phyloP scores from a whole-genome alignment of 1,140 invertebrate species.

The Drosophila gunungcola region DNA sequence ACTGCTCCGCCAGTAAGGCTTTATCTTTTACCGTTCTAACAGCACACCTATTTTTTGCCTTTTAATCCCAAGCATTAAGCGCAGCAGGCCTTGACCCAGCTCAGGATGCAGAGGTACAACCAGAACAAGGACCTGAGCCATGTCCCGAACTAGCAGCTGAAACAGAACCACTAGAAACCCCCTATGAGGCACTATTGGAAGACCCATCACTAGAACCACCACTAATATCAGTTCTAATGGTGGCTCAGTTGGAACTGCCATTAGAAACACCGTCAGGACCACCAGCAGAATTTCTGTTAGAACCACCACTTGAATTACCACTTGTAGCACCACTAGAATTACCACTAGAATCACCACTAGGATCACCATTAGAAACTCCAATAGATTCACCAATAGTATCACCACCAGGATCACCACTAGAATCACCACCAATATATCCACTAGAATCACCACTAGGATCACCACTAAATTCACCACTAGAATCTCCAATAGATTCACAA shows the following conservation, averaged over 20 bases:
- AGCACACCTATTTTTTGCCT: too few relatives aligned
- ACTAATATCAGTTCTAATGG: not conserved
- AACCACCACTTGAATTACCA: not conserved
- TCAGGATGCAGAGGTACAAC: not conserved
- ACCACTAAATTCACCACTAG: not conserved
- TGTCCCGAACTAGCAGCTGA: not conserved
- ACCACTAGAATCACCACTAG: rapidly evolving
- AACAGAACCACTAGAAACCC: not conserved
- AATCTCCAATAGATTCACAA: not conserved
- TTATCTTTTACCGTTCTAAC: not conserved
- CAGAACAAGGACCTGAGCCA: not conserved
- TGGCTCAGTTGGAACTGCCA: too few relatives aligned
- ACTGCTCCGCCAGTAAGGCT: not conserved
- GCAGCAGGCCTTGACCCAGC: not conserved
- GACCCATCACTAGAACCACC: not conserved
- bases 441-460: not conserved
- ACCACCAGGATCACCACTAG: not conserved
- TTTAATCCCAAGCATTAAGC: not conserved
- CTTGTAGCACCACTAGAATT: not conserved
- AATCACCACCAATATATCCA: too few relatives aligned
- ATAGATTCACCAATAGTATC: not conserved
- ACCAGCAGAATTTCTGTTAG: not conserved
- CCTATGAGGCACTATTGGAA: not conserved
- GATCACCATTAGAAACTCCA: not conserved
- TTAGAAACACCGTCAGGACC: too few relatives aligned